Evolutionary conservation across 1,140 invertebrate genomes (phyloP).

Genomic region (Drosophila hydei): DNA sequence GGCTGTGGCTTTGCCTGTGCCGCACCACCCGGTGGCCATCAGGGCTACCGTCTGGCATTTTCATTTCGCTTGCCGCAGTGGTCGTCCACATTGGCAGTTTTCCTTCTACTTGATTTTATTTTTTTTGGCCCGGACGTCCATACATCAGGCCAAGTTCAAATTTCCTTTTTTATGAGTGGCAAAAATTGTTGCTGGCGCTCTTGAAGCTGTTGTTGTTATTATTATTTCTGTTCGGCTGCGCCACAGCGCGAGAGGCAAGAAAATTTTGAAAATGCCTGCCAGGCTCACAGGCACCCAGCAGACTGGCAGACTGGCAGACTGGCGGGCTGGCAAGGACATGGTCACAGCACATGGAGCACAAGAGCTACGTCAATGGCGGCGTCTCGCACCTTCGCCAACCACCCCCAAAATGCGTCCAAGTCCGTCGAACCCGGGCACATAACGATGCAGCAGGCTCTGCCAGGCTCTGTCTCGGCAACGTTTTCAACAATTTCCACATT

Average conservation of each 20-base stretch:
- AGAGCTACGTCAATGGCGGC: conserved; percentile 50
- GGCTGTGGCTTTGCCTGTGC: neutral
- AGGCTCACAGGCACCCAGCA: conserved; percentile 21
- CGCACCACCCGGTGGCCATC: conserved; percentile 16
- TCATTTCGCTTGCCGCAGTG: conserved; percentile 74
- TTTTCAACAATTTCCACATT: conserved; percentile 82
- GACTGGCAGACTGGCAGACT: too few relatives aligned
- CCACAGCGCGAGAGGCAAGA: conserved; percentile 23
- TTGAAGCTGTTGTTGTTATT: conserved; percentile 22
- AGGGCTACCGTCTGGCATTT: conserved; percentile 68
- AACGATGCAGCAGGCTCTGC: conserved; percentile 77
- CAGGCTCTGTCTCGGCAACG: conserved; percentile 51
- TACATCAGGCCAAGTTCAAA: conserved; percentile 81
- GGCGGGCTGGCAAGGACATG: conserved; percentile 18
- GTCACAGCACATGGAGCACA: conserved; percentile 51
- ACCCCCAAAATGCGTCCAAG: conserved; percentile 71
- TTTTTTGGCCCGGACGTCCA: conserved; percentile 53
- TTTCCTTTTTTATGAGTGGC: conserved; percentile 67
- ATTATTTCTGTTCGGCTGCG: conserved; percentile 43
- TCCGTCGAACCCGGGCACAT: conserved; percentile 78
- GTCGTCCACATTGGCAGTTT: conserved; percentile 74
- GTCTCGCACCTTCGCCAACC: conserved; percentile 66
- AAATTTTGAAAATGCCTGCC: conserved; percentile 73
- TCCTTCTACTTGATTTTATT: too few relatives aligned
- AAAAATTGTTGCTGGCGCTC: conserved; percentile 47